phyloP scores from a whole-genome alignment of 2,888 invertebrate species.

The Elysia crispata region DNA sequence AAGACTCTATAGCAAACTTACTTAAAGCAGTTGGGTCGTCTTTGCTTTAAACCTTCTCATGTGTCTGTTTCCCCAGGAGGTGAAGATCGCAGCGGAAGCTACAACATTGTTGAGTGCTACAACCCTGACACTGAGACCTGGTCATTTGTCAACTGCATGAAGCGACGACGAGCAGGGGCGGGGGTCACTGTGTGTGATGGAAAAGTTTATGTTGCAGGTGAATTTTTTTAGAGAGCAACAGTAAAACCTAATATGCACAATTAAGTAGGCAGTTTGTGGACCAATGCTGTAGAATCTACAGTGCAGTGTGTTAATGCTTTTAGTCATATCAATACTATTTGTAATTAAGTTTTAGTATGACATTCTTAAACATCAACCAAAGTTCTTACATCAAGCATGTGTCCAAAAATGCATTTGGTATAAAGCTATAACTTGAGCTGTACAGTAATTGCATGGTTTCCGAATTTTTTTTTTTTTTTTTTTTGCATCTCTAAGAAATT shows the following conservation, averaged over 20 bases:
- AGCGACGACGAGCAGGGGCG: slow-evolving; percentile 83
- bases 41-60: too few species aligned
- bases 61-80: slow-evolving; percentile 81
- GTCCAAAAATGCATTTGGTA: too few species aligned
- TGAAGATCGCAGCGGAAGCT: slow-evolving; percentile 94
- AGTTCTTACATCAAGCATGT: too few species aligned
- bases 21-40: too few species aligned
- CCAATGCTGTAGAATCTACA: background rate
- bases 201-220: slow-evolving; percentile 87
- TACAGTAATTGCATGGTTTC: too few species aligned
- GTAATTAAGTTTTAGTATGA: background rate
- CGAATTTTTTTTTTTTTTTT: too few species aligned
- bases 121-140: slow-evolving; percentile 90
- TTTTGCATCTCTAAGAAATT: too few species aligned
- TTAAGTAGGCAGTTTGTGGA: background rate
- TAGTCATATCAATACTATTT: background rate
- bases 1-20: too few species aligned
- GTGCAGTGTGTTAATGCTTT: background rate
- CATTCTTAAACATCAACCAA: too few species aligned
- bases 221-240: background rate
- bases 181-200: slow-evolving; percentile 93
- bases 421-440: too few species aligned
- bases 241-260: background rate
- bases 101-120: slow-evolving; percentile 92
- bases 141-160: slow-evolving; percentile 91